A percentile compares a stretch with the other conserved stretches of the same genome.
Evolutionary conservation across 2,888 invertebrate species (phyloP).

Genomic region (Amphiduros pacificus): DNA sequence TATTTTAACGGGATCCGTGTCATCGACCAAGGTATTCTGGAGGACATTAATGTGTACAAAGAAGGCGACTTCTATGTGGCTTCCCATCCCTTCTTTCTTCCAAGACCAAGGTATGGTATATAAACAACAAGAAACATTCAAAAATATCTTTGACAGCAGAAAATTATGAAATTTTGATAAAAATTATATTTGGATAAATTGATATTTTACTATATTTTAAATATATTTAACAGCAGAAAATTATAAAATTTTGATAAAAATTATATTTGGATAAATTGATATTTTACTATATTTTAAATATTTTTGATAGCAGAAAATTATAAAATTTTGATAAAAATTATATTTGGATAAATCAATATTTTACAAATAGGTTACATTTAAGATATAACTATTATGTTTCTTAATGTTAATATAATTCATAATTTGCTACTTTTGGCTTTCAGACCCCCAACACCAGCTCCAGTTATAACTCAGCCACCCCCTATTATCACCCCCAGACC

Average conservation of each 20-base stretch:
- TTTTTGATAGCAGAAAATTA: neutral
- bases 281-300: neutral
- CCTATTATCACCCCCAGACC: no score
- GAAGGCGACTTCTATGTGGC: conserved; percentile 36
- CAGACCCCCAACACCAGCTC: neutral
- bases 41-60: conserved; percentile 15
- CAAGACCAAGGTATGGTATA: conserved; percentile 6
- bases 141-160: neutral
- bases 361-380: no score
- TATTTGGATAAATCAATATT: no score
- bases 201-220: neutral
- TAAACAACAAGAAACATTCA: no score
- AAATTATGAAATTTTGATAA: neutral
- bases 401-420: no score
- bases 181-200: no score
- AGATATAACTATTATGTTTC: no score
- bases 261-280: no score
- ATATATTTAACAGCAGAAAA: neutral
- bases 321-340: neutral
- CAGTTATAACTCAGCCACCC: no score
- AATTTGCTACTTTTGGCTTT: no score
- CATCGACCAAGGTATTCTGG: conserved; percentile 29
- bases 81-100: conserved; percentile 32
- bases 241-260: neutral
- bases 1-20: conserved; percentile 42